Evolutionary conservation across 2,797 vertebrate genomes (phyloP).

Genomic region (Tinamus major): DNA sequence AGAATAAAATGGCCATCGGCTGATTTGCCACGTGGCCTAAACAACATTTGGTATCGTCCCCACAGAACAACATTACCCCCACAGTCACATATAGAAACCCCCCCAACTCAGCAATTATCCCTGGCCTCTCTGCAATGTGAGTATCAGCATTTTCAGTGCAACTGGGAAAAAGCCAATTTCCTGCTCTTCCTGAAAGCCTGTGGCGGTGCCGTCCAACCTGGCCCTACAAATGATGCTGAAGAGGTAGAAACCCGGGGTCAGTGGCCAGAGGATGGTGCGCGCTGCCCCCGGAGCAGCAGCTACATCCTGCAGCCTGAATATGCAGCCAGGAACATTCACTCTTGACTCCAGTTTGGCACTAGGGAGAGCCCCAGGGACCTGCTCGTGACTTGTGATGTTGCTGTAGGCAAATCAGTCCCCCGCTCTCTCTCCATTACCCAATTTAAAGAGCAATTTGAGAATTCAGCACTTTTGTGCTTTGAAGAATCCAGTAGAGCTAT

Average conservation of each 20-base stretch:
- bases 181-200: slow-evolving; percentile 12
- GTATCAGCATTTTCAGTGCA: background rate
- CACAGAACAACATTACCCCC: background rate
- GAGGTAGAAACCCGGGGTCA: background rate
- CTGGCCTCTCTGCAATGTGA: rapidly evolving
- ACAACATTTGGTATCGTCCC: background rate
- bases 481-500: background rate
- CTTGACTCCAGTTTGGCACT: background rate
- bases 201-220: background rate
- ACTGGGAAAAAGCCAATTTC: background rate
- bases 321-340: rapidly evolving
- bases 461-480: background rate
- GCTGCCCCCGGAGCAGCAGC: background rate
- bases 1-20: background rate
- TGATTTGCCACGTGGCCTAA: background rate
- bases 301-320: background rate
- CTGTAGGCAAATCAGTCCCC: background rate
- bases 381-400: background rate
- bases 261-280: background rate
- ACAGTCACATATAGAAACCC: background rate
- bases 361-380: background rate
- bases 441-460: background rate
- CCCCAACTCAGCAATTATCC: background rate
- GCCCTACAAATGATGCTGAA: background rate
- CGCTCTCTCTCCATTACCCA: background rate